A percentile compares a stretch with the other conserved stretches of the same genome.
Conservation (phyloP, 2,888 invertebrate species). For the Athalia rosae region DNA sequence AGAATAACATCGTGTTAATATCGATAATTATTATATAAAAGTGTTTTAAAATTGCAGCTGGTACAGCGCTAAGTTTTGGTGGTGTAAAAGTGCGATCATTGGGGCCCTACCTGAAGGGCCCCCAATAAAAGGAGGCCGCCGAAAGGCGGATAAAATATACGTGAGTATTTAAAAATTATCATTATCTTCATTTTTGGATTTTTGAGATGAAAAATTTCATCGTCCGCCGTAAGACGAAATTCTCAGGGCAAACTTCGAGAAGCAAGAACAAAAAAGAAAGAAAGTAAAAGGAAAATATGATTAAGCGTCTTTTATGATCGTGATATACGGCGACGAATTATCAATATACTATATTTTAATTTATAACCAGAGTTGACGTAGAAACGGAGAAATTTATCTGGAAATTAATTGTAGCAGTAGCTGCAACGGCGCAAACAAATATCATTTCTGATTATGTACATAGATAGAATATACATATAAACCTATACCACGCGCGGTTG, state of each 20-base stretch:
- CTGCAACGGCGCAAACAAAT: too few relatives aligned
- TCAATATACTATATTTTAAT: not conserved
- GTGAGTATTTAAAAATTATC: not conserved
- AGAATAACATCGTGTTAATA: too few relatives aligned
- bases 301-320: too few relatives aligned
- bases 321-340: not conserved
- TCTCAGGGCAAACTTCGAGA: too few relatives aligned
- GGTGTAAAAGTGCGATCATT: conserved; percentile 58
- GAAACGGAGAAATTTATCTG: too few relatives aligned
- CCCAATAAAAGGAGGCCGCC: conserved; percentile 65
- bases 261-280: not conserved
- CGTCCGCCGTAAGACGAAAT: too few relatives aligned
- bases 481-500: not conserved
- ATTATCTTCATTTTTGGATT: not conserved
- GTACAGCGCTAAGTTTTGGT: conserved; percentile 68
- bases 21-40: conserved; percentile 19
- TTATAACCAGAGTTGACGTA: too few relatives aligned
- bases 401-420: too few relatives aligned
- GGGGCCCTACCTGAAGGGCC: conserved; percentile 70
- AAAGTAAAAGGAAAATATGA: not conserved
- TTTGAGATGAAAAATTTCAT: not conserved
- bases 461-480: too few relatives aligned
- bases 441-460: too few relatives aligned
- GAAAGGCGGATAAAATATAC: conserved; percentile 61
- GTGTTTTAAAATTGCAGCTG: conserved; percentile 63